phyloP scores from a whole-genome alignment of 2,113 vertebrate genomes.

The Sclerurus mexicanus region DNA sequence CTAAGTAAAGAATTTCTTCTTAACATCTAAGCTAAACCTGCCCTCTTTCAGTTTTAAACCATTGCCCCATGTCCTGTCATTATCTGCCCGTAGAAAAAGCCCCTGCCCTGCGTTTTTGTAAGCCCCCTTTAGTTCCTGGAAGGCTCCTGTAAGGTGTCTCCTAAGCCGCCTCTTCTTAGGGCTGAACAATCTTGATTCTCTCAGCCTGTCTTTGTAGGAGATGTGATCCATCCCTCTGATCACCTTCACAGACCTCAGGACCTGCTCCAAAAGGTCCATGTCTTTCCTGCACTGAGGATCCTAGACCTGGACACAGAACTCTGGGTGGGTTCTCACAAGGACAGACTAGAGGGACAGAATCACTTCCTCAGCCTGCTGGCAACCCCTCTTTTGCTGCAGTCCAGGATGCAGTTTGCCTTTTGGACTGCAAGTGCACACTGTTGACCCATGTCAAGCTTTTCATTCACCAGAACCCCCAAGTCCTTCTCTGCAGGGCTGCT shows the following conservation, averaged over 20 bases:
- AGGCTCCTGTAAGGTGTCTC: neutral
- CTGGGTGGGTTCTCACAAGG: neutral
- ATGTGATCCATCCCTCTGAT: neutral
- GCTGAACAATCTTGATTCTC: neutral
- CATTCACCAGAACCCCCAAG: neutral
- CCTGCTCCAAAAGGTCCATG: neutral
- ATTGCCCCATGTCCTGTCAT: neutral
- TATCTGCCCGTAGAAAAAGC: neutral
- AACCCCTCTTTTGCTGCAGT: neutral
- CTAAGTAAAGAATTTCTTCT: neutral
- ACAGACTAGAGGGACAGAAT: neutral
- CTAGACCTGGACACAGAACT: neutral
- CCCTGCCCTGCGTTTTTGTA: neutral
- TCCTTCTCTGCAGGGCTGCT: neutral
- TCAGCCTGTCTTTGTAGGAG: neutral
- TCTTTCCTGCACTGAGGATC: neutral
- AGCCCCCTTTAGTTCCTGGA: neutral
- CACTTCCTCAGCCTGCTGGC: neutral
- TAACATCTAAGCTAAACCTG: neutral
- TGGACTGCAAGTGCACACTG: neutral
- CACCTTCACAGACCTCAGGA: neutral
- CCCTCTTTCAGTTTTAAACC: neutral
- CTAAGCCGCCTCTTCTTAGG: neutral
- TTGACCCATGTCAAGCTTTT: neutral
- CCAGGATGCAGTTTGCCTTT: neutral